Conservation (phyloP, 2,113 vertebrate species). For the Ophiodon elongatus region DNA sequence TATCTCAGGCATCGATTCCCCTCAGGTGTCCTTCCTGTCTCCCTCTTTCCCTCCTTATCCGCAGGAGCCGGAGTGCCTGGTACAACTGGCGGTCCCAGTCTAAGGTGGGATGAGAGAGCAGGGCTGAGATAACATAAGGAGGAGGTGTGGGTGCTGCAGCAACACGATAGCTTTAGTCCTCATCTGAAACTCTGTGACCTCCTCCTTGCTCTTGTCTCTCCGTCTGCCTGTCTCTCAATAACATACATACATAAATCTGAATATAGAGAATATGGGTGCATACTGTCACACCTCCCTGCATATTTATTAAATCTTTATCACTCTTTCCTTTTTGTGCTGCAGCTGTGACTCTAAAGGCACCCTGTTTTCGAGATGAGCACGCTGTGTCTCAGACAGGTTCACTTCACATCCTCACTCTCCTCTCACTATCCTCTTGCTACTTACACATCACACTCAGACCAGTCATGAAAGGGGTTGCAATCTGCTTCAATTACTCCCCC, state of each 20-base stretch:
- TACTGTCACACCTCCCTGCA: neutral
- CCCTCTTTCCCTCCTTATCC: slow-evolving; percentile 81
- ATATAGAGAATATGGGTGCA: neutral
- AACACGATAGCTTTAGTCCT: slow-evolving; percentile 80
- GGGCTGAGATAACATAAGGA: slow-evolving; percentile 82
- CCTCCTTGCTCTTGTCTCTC: slow-evolving; percentile 59
- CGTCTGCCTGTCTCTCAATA: slow-evolving; percentile 37
- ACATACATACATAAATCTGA: slow-evolving; percentile 30
- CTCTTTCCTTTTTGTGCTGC: slow-evolving; percentile 2
- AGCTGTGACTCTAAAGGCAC: slow-evolving; percentile 9
- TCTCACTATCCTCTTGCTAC: slow-evolving; percentile 36
- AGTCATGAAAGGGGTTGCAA: slow-evolving; percentile 38
- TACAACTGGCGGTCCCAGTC: slow-evolving; percentile 67
- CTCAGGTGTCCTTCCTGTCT: slow-evolving; percentile 88
- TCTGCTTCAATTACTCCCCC: slow-evolving; percentile 47
- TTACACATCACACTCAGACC: slow-evolving; percentile 32
- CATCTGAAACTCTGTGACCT: slow-evolving; percentile 84
- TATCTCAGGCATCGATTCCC: slow-evolving; percentile 85
- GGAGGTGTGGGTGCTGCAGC: slow-evolving; percentile 82
- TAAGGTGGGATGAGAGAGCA: slow-evolving; percentile 74
- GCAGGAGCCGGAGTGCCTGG: slow-evolving; percentile 79
- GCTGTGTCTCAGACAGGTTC: neutral
- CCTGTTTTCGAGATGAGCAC: slow-evolving; percentile 4
- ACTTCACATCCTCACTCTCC: slow-evolving; percentile 19
- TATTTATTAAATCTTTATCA: slow-evolving; percentile 7